Evolutionary conservation across 2,888 invertebrate species (phyloP), one percentile per base, ranked within the genome.

Genomic region (Pristionchus entomophagus): DNA sequence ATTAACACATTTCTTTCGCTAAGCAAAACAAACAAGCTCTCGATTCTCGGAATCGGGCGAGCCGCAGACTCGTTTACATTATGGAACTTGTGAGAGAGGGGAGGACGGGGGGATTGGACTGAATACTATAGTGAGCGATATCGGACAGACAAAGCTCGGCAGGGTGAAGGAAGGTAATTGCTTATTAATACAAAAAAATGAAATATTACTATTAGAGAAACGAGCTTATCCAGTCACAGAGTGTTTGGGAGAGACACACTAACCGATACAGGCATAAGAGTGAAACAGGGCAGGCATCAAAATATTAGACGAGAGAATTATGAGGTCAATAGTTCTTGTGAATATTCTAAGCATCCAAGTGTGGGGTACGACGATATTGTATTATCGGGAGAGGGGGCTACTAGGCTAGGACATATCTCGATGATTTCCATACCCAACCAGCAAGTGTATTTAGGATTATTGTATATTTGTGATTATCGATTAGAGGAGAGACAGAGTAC

Each of bases 21-120:
- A 45, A 14, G 38, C 69, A 69, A 69, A 62, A 56, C 26, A 69
- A 69, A 69, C 10, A 5, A 35, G 22, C 65, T 69, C 19, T 19
- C 65, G 38, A 69, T 69, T 69, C 65, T 10, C 32, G 38, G 65
- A 73, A 73, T 73, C 38, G 73, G 65, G 12, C 45, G 14, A n/a
- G 69, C 38, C 22, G n/a, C n/a, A 29, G 32, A 73, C 73, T 73
- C 73, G 73, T 73, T 73, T 41, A 73, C 73, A 73, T 73, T 73
- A 73, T 73, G 73, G 73, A 73, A 73, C 45, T 45, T 45, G 73
- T 45, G 73, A 26, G 69, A 69, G 32, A 22, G 14, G n/a, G 56
- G 56, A 56, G 14, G 17, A 26, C n/a, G 65, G 17, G 35, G 14
- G 19, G 35, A 65, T 26, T 12, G 35, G 35, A 17, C 22, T 6